Evolutionary conservation across 2,888 invertebrate species (phyloP).

Genomic region (Hirtodrosophila trivittata): DNA sequence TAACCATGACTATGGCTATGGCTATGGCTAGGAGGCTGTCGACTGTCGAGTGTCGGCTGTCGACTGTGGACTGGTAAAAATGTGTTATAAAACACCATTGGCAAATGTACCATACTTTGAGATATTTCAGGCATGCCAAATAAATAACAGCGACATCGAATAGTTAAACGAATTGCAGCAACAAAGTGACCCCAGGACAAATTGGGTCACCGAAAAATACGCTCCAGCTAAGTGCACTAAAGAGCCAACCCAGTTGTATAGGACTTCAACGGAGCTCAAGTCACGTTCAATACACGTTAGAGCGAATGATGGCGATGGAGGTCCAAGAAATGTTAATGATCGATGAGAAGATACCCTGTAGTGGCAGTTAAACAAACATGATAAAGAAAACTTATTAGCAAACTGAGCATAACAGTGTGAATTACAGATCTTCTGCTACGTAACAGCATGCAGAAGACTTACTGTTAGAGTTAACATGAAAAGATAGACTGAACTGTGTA

Average conservation of each 20-base stretch:
- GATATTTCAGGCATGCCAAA: conserved; percentile 44
- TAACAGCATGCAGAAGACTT: too few relatives aligned
- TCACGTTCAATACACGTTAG: conserved; percentile 30
- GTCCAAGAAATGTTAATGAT: too few relatives aligned
- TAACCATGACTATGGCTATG: neutral
- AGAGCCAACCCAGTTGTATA: conserved; percentile 24
- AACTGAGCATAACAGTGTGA: too few relatives aligned
- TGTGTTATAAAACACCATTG: conserved; percentile 13
- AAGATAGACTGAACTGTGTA: too few relatives aligned
- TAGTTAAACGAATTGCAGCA: conserved; percentile 43
- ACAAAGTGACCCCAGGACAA: conserved; percentile 7
- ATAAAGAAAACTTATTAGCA: too few relatives aligned
- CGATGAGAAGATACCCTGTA: too few relatives aligned
- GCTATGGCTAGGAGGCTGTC: neutral
- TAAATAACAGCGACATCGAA: conserved; percentile 40
- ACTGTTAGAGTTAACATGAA: too few relatives aligned
- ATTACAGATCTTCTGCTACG: too few relatives aligned
- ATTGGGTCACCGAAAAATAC: conserved; percentile 39
- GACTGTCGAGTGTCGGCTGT: too few relatives aligned
- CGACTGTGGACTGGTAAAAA: conserved; percentile 7
- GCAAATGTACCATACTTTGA: conserved; percentile 32
- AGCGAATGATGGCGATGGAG: conserved; percentile 1
- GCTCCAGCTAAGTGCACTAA: conserved; percentile 43
- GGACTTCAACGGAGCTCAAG: conserved; percentile 16
- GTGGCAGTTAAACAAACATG: too few relatives aligned